phyloP scores from a whole-genome alignment of 2,113 vertebrate genomes.

The Leptobrachium ailaonicum region DNA sequence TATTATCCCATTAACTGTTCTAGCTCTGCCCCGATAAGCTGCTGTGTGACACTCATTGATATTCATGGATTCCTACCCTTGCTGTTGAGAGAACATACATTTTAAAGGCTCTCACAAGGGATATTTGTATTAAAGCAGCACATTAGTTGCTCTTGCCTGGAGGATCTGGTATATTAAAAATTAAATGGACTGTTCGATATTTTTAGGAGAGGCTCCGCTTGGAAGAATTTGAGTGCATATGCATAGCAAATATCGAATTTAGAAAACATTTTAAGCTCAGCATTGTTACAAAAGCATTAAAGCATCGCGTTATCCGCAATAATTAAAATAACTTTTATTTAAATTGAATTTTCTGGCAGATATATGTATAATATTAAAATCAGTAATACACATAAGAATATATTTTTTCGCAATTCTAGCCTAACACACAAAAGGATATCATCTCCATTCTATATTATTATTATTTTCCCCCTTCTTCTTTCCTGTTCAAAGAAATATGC shows the following conservation, averaged over 20 bases:
- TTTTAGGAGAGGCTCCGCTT: slow-evolving; percentile 58
- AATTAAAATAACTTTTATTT: neutral
- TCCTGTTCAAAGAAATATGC: neutral
- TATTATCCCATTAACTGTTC: slow-evolving; percentile 62
- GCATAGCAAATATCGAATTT: neutral
- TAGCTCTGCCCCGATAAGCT: slow-evolving; percentile 50
- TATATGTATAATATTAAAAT: neutral
- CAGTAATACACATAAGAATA: neutral
- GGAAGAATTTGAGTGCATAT: slow-evolving; percentile 54
- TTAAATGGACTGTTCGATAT: slow-evolving; percentile 55
- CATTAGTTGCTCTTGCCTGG: slow-evolving; percentile 58
- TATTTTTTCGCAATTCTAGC: neutral
- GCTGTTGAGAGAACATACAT: slow-evolving; percentile 59
- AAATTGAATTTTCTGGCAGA: neutral
- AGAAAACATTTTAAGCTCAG: neutral
- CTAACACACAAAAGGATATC: neutral
- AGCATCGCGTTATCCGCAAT: neutral
- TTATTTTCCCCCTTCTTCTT: neutral
- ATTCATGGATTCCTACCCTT: slow-evolving; percentile 62
- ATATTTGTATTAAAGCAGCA: slow-evolving; percentile 63
- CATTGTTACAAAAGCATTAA: neutral
- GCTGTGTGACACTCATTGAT: slow-evolving; percentile 32
- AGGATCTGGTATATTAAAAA: slow-evolving; percentile 60
- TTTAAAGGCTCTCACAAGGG: slow-evolving; percentile 53
- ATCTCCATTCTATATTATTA: neutral